Evolutionary conservation across 1,140 invertebrate species (phyloP).

Genomic region (Cheumatopsyche charites): DNA sequence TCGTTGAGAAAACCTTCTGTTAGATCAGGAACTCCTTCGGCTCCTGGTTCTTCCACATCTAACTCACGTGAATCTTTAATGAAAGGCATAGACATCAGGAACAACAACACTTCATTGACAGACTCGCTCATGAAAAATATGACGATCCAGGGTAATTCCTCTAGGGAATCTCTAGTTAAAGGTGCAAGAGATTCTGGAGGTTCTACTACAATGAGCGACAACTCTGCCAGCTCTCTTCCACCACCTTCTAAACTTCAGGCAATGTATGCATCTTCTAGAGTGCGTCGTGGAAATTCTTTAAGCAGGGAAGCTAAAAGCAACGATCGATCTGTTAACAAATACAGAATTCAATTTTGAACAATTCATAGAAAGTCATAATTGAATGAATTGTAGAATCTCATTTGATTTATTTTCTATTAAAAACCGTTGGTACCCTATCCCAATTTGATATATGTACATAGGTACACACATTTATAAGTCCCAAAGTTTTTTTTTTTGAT

Average conservation of each 20-base stretch:
- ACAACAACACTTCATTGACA: slow-evolving; percentile 40
- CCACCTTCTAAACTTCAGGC: slow-evolving; percentile 64
- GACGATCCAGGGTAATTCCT: slow-evolving; percentile 44
- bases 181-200: slow-evolving; percentile 60
- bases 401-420: too few species aligned
- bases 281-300: slow-evolving; percentile 63
- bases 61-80: slow-evolving; percentile 59
- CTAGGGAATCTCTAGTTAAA: slow-evolving; percentile 57
- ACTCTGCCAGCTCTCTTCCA: slow-evolving; percentile 64
- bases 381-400: too few species aligned
- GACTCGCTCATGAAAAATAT: slow-evolving; percentile 47
- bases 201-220: slow-evolving; percentile 62
- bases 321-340: slow-evolving; percentile 63
- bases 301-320: slow-evolving; percentile 62
- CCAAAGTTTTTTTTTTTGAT: too few species aligned
- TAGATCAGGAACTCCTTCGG: slow-evolving; percentile 58
- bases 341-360: slow-evolving; percentile 70
- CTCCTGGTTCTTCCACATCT: slow-evolving; percentile 58
- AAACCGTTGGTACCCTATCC: too few species aligned
- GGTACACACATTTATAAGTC: too few species aligned
- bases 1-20: slow-evolving; percentile 54
- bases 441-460: too few species aligned
- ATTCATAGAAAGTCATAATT: too few species aligned
- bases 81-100: slow-evolving; percentile 55
- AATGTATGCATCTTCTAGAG: slow-evolving; percentile 58